Percentiles rank a stretch among this genome's conserved stretches.
Evolutionary conservation across 2,888 invertebrate species (phyloP).

Genomic region (Diachrysia chrysitis): DNA sequence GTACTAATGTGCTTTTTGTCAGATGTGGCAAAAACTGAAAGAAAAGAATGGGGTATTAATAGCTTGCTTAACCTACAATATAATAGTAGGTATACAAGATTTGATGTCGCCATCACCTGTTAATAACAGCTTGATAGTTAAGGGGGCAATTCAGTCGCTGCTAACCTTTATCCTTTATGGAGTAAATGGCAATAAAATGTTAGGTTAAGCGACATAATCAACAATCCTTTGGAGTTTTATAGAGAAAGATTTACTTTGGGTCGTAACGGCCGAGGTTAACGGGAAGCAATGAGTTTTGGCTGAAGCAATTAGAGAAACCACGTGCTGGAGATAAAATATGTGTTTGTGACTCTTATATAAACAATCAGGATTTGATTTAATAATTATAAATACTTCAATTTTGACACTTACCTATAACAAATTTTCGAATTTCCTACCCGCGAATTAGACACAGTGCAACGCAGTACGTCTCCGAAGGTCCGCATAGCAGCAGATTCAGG

Average conservation of each 20-base stretch:
- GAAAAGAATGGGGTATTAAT: too few relatives aligned
- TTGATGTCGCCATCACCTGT: background rate
- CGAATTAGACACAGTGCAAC: too few relatives aligned
- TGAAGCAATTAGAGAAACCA: background rate
- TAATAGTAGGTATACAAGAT: background rate
- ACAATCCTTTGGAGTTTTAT: conserved; percentile 45
- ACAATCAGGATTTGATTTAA: too few relatives aligned
- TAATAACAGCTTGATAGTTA: conserved; percentile 3
- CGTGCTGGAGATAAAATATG: background rate
- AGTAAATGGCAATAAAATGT: conserved; percentile 31
- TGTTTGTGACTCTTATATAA: background rate
- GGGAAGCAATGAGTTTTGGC: background rate
- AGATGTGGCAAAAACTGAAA: too few relatives aligned
- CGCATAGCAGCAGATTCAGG: too few relatives aligned
- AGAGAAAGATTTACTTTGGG: conserved; percentile 36
- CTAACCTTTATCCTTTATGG: conserved; percentile 34
- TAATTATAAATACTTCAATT: too few relatives aligned
- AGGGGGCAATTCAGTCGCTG: background rate
- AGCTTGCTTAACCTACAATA: too few relatives aligned
- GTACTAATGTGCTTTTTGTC: too few relatives aligned
- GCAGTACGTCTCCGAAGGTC: too few relatives aligned
- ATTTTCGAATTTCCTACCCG: too few relatives aligned
- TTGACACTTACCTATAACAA: too few relatives aligned
- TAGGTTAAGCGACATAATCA: conserved; percentile 26
- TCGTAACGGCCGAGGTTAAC: conserved; percentile 15